Percentiles rank a stretch among this genome's conserved stretches.
Conservation (phyloP, 2,888 invertebrate species). For the Ornithoptera alexandrae region DNA sequence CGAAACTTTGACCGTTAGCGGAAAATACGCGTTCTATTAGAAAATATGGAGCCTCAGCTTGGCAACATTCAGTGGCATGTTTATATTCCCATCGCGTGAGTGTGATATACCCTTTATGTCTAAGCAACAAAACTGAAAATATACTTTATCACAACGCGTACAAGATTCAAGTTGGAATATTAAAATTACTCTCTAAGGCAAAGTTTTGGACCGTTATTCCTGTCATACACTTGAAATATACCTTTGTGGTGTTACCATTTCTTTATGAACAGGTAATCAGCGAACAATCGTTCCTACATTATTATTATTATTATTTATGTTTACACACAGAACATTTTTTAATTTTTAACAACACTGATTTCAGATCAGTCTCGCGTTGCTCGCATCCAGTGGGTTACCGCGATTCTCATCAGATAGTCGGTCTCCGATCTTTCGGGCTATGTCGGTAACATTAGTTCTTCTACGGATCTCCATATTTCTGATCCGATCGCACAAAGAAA, state of each 20-base stretch:
- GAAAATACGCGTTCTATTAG: constrained; percentile 73
- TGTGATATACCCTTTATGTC: constrained; percentile 36
- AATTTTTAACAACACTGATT: too few species aligned
- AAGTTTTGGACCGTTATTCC: constrained; percentile 58
- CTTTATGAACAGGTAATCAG: constrained; percentile 49
- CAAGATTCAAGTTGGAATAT: constrained; percentile 46
- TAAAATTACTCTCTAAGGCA: constrained; percentile 38
- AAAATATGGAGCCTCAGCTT: constrained; percentile 59
- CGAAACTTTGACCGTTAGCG: constrained; percentile 72
- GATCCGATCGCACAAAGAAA: too few species aligned
- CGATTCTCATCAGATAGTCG: too few species aligned
- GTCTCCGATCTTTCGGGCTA: too few species aligned
- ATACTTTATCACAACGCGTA: constrained; percentile 44
- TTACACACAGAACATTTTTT: not conserved
- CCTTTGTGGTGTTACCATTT: constrained; percentile 46
- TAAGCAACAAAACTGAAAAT: constrained; percentile 40
- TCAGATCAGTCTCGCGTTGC: too few species aligned
- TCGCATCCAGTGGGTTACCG: too few species aligned
- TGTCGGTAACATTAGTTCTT: too few species aligned
- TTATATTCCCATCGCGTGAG: constrained; percentile 52
- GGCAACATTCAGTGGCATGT: constrained; percentile 43
- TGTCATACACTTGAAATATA: constrained; percentile 63
- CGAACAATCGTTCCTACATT: constrained; percentile 34
- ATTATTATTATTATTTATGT: constrained; percentile 16
- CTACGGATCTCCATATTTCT: too few species aligned